Evolutionary conservation across 2,113 vertebrate genomes (phyloP).

Genomic region (Parus major): DNA sequence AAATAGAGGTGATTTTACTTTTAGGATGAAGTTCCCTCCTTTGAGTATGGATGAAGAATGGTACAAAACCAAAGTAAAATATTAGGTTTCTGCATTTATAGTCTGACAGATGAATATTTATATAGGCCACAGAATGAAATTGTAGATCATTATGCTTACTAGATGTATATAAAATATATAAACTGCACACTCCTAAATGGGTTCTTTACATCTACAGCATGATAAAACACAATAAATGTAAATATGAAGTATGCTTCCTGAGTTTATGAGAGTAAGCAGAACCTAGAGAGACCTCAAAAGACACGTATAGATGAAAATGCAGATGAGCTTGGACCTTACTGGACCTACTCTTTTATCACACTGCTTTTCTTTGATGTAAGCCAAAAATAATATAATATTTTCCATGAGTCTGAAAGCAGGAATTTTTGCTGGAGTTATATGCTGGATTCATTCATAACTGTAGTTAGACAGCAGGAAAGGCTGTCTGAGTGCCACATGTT

Average conservation of each 20-base stretch:
- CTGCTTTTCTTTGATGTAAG: neutral
- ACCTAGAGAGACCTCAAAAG: neutral
- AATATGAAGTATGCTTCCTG: neutral
- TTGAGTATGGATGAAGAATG: neutral
- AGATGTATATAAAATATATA: neutral
- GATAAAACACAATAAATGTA: neutral
- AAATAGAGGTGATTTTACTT: neutral
- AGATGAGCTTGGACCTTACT: neutral
- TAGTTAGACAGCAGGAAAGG: neutral
- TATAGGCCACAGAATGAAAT: neutral
- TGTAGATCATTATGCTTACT: neutral
- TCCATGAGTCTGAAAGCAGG: neutral
- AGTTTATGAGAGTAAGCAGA: neutral
- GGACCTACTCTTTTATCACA: neutral
- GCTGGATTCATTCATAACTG: neutral
- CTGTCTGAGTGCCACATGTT: slow-evolving; percentile 19
- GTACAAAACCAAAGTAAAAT: neutral
- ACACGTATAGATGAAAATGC: neutral
- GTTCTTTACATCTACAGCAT: neutral
- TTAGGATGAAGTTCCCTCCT: neutral
- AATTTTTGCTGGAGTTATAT: neutral
- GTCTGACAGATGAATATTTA: neutral
- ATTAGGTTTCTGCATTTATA: neutral
- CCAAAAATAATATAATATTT: slow-evolving; percentile 16
- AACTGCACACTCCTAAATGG: neutral